Base-by-base conservation (phyloP, 1,140 invertebrate genomes). In the Lepidurus apus region DNA sequence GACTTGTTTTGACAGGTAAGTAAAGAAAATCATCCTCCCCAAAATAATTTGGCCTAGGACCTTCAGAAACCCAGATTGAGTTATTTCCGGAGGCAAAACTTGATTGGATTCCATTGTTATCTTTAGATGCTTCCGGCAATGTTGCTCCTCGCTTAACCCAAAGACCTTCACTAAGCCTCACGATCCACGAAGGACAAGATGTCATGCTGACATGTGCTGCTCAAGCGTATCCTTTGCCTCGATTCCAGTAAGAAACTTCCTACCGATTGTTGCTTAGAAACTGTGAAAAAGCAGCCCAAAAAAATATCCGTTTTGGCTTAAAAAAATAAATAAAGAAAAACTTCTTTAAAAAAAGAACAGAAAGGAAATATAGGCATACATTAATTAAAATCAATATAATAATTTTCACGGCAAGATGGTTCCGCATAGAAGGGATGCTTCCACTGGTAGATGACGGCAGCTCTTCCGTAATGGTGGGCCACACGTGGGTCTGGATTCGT, bases 151-250 rank as follows among this genome's bases (percentile, higher is more conserved):
- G 53, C 13, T 65, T 65, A 65, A 65, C 53, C 53, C 53, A 65
- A 65, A 65, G 53, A 5, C n/a, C n/a, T 65, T 65, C 53, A 21
- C 53, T 65, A 13, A 65, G 53, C 13, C 6, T 65, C 13, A 65
- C 53, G 8, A 65, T 17, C 6, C 53, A 13, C 17, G 53, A 65
- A 17, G 93, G 93, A 1, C 90, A 94, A 83, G 91, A 92, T 81
- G 89, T 95, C n/a, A 90, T 90, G 9, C 86, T 98, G 1, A 91
- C 97, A 83, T 98, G 96, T 82, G 93, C 95, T 85, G 95, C 95
- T 0, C 91, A 93, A 78, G 96, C 95, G 1, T 95, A 95, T 83
- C 95, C 96, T 0, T 90, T 91, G 76, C 95, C 95, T 17, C 24
- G 42, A 10, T 43, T 24, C 74, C 74, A 43, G 44, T 43, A 75